These are phyloP conservation scores for Zygogramma bicolorata DNA, from an alignment of 2,888 invertebrate species.

Conservation along the genomic window DNA sequence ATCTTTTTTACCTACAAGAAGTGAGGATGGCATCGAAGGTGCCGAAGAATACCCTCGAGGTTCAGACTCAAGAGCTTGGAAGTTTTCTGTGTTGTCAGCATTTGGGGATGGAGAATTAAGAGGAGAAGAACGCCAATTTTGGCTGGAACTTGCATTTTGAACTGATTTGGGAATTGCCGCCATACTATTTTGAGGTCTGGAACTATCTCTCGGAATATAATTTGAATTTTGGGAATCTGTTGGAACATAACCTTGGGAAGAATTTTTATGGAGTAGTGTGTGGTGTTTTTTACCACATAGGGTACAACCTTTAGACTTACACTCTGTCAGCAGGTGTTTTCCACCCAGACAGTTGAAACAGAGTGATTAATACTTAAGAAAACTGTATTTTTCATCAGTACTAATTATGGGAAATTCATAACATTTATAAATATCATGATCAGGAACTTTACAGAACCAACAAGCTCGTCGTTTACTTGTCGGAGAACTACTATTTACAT, in stretches of 20 bases:
- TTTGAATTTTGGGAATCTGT: slow-evolving; percentile 10
- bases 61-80: background rate
- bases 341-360: slow-evolving; percentile 24
- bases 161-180: background rate
- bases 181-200: background rate
- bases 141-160: background rate
- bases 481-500: background rate
- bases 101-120: background rate
- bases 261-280: slow-evolving; percentile 3
- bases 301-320: slow-evolving; percentile 60
- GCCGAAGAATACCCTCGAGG: background rate
- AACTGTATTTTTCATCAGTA: slow-evolving; percentile 7
- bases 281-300: slow-evolving; percentile 69
- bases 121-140: background rate
- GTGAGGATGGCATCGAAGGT: background rate
- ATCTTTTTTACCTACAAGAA: background rate
- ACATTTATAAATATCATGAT: slow-evolving; percentile 18
- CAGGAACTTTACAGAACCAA: background rate
- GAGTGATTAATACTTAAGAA: slow-evolving; percentile 5
- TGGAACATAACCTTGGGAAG: background rate
- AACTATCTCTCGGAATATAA: slow-evolving; percentile 5
- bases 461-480: background rate
- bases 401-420: background rate
- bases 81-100: background rate
- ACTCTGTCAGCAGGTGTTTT: background rate